Evolutionary conservation across 2,797 vertebrate species (phyloP).

Genomic region (Alauda arvensis): DNA sequence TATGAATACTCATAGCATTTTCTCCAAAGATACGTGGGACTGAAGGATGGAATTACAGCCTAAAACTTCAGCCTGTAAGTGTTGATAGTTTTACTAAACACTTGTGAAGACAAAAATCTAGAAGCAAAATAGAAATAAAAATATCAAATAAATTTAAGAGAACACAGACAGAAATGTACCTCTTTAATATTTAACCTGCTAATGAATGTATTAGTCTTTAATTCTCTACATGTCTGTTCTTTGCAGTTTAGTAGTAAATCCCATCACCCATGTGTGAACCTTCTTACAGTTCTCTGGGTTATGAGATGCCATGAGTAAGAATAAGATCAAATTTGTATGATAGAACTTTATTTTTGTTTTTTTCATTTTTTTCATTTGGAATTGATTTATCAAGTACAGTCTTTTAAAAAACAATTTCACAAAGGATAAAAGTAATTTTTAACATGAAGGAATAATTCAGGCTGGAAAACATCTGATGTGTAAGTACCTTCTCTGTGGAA

Average conservation of each 20-base stretch:
- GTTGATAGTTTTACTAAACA: background rate
- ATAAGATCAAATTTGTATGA: background rate
- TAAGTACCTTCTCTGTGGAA: background rate
- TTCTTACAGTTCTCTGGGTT: background rate
- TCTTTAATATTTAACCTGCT: background rate
- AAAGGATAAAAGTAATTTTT: background rate
- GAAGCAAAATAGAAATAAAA: background rate
- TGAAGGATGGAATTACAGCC: background rate
- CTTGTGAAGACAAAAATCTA: background rate
- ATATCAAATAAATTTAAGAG: background rate
- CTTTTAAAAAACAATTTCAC: background rate
- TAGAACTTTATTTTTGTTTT: background rate
- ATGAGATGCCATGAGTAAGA: background rate
- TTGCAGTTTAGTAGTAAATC: background rate
- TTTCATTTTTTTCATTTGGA: background rate
- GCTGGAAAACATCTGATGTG: background rate
- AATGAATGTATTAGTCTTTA: background rate
- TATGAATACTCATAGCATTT: background rate
- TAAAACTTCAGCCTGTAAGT: background rate
- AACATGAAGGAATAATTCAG: background rate
- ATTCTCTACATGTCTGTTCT: background rate
- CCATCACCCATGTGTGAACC: background rate
- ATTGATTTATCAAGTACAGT: background rate
- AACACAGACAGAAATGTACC: background rate
- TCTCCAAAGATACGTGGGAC: background rate